Evolutionary conservation across 2,888 invertebrate species (phyloP).

Genomic region (Eupeodes latifasciatus): DNA sequence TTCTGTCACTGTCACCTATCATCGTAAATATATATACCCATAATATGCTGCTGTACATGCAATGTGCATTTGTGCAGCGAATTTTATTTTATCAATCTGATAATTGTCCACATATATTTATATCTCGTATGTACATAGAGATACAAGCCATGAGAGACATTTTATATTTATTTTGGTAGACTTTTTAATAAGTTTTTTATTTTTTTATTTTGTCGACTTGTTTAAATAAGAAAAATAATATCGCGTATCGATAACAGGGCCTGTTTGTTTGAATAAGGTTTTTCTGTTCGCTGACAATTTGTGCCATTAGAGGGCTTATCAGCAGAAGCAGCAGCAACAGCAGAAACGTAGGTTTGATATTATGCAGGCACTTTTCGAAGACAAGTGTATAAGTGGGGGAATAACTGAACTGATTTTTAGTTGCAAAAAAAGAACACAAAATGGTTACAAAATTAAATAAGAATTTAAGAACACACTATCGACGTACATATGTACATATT

Average conservation of each 20-base stretch:
- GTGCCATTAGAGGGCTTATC: slow-evolving; percentile 46
- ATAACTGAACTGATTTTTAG: slow-evolving; percentile 62
- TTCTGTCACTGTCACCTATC: slow-evolving; percentile 17
- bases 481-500: background rate
- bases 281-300: slow-evolving; percentile 64
- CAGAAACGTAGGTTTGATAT: slow-evolving; percentile 35
- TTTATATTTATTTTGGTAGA: slow-evolving; percentile 64
- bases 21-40: background rate
- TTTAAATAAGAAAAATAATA: slow-evolving; percentile 62
- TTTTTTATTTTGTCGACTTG: slow-evolving; percentile 32
- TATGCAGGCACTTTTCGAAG: slow-evolving; percentile 58
- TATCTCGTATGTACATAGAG: background rate
- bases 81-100: slow-evolving; percentile 63
- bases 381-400: slow-evolving; percentile 70
- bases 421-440: slow-evolving; percentile 35
- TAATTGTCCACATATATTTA: slow-evolving; percentile 25
- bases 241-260: slow-evolving; percentile 21
- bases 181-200: slow-evolving; percentile 4
- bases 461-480: slow-evolving; percentile 24
- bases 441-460: slow-evolving; percentile 42
- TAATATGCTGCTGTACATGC: slow-evolving; percentile 55
- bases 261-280: slow-evolving; percentile 66
- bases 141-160: slow-evolving; percentile 37
- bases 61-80: slow-evolving; percentile 74
- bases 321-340: background rate